phyloP scores from a whole-genome alignment of 2,797 vertebrate species.

The Novumbra hubbsi region DNA sequence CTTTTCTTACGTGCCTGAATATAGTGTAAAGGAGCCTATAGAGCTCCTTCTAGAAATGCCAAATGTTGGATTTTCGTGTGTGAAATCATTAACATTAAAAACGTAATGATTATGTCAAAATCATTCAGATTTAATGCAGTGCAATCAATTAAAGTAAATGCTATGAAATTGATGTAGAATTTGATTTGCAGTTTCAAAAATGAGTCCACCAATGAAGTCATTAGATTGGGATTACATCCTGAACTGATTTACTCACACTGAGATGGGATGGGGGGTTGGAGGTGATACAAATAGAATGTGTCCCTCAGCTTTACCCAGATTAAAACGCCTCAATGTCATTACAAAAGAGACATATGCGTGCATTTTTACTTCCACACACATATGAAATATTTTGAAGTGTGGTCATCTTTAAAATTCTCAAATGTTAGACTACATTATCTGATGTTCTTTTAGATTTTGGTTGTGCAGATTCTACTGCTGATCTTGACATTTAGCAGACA shows the following conservation, averaged over 20 bases:
- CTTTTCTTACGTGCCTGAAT: conserved; percentile 32
- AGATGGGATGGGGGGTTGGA: conserved; percentile 49
- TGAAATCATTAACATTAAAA: not conserved
- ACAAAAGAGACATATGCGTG: conserved; percentile 49
- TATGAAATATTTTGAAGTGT: not conserved
- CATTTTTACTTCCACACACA: too few species aligned
- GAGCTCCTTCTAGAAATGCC: not conserved
- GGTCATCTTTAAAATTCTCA: not conserved
- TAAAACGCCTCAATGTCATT: conserved; percentile 74
- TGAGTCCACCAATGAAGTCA: conserved; percentile 66
- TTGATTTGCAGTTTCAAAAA: conserved; percentile 37
- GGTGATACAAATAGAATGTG: conserved; percentile 74
- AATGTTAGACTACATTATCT: not conserved
- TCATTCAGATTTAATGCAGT: not conserved
- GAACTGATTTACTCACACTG: conserved; percentile 60
- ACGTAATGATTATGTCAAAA: not conserved
- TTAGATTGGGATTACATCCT: conserved; percentile 76
- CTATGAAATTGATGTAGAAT: not conserved
- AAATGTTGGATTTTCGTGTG: not conserved
- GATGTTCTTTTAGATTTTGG: not conserved
- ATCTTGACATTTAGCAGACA: not conserved
- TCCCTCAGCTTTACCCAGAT: conserved; percentile 70
- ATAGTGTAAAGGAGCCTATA: not conserved
- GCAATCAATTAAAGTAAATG: not conserved
- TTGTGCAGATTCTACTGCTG: not conserved